Base-by-base conservation (phyloP, 1,140 invertebrate genomes). In the Drosophila sucinea region DNA sequence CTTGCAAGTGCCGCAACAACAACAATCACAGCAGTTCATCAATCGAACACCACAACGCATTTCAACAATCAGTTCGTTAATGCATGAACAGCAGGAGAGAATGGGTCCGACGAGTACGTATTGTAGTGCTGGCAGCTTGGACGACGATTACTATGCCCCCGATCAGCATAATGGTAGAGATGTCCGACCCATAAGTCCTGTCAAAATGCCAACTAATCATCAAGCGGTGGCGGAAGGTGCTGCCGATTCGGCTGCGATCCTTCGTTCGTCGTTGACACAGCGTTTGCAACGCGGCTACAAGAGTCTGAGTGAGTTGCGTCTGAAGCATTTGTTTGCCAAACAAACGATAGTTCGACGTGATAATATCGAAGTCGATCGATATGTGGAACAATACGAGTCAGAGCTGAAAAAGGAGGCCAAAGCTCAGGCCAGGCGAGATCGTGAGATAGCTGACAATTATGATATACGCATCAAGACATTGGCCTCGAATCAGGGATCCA, bases 281-380 rank as follows among this genome's bases (percentile, higher is more conserved):
- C 79, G 76, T 0, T 35, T 91, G 60, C 91, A 92, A 33, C 63
- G 74, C 4, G 83, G 90, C 60, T 92, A 86, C 67, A 90, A 86
- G 44, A 86, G 79, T n/a, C 60, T 91, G 10, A 83, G 80, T 41
- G 83, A 92, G n/a, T 76, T 92, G 38, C 71, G 84, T 6, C 32
- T 92, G 17, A 92, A 83, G 55, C 81, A 92, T 70, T 57, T 92
- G 29, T 92, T 92, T 10, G 86, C 86, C 55, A 92, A 80, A 38
- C 80, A 90, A 40, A 90, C 79, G 4, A 78, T 73, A 0, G 63
- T 92, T 3, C 64, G 83, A 0, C 67, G 68, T 27, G 90, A 91
- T 35, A 61, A 57, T 32, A 92, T 92, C 54, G 77, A 90, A 57
- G 81, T 92, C 29, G 72, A 83, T 33, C 81, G 71, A 38, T 92